Evolutionary conservation across 2,888 invertebrate species (phyloP), one percentile per base, ranked within the genome.

Genomic region (Rapana venosa): DNA sequence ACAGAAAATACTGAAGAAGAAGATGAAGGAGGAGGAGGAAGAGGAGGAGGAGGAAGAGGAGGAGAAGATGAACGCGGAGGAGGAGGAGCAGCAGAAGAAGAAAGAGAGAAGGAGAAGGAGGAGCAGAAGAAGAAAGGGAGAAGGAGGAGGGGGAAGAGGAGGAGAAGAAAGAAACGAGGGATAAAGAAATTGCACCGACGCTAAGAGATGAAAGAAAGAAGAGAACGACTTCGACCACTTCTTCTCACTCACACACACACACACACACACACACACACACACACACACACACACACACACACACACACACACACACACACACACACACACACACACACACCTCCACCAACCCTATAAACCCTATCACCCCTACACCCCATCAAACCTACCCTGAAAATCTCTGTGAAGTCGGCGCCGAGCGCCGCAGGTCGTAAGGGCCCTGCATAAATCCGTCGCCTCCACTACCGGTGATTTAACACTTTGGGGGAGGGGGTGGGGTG

Each of bases 301-400:
- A 36, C 81, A 83, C 0, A 47, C 81, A 83, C 20, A 83, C 81
- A 83, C 26, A 83, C 70, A 70, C 77, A 77, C 32, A 77, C 47
- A 83, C 47, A 83, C 81, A 83, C 22, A 47, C 81, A 83, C 47
- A 83, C 83, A 83, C 56, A 83, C 47, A 47, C n/a, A 74, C 74
- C 20, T 2, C 20, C 74, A 74, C 47, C 47, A 47, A 47, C 47
- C 47, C 47, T 47, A 5, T 47, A 47, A 47, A 47, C 47, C 47
- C 47, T 47, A 47, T 47, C 47, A 47, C 47, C 47, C 47, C 47
- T 8, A 47, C 47, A 47, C 47, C 47, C 47, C 47, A 47, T 8
- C 2, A 47, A 47, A 47, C 47, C 47, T 8, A 47, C 47, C 47
- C 47, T 47, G 47, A 47, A 47, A 47, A 47, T 47, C 47, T 47